These are phyloP conservation scores for Nyctibius grandis DNA, from an alignment of 2,797 vertebrate genomes.

Conservation along the genomic window DNA sequence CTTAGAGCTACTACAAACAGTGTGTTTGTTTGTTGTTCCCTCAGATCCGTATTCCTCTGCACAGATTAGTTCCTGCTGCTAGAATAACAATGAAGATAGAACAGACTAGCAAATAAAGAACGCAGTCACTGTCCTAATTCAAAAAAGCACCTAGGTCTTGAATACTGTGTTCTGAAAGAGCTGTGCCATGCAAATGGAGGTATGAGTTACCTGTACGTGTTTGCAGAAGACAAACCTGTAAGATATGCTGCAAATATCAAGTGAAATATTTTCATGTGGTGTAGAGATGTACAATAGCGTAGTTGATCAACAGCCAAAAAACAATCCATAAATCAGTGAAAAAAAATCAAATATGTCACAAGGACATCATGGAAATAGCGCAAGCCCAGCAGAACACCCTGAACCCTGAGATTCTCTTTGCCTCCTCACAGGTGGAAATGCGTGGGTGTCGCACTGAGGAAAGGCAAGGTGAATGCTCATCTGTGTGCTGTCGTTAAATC, in stretches of 20 bases:
- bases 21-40: neutral
- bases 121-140: neutral
- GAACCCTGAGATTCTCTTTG: neutral
- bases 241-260: neutral
- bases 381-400: neutral
- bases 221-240: neutral
- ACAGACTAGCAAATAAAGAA: neutral
- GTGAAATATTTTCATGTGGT: neutral
- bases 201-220: neutral
- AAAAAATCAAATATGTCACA: no score
- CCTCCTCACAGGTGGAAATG: neutral
- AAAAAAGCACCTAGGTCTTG: neutral
- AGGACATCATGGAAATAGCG: neutral
- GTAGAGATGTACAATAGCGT: neutral
- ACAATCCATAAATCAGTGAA: neutral
- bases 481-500: neutral
- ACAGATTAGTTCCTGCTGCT: neutral
- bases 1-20: neutral
- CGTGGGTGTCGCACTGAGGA: neutral
- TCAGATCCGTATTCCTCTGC: neutral
- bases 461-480: neutral
- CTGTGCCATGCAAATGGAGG: neutral
- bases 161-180: neutral
- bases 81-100: neutral
- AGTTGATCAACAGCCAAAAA: neutral